phyloP scores from a whole-genome alignment of 2,797 vertebrate species.

The Hoplostethus atlanticus region DNA sequence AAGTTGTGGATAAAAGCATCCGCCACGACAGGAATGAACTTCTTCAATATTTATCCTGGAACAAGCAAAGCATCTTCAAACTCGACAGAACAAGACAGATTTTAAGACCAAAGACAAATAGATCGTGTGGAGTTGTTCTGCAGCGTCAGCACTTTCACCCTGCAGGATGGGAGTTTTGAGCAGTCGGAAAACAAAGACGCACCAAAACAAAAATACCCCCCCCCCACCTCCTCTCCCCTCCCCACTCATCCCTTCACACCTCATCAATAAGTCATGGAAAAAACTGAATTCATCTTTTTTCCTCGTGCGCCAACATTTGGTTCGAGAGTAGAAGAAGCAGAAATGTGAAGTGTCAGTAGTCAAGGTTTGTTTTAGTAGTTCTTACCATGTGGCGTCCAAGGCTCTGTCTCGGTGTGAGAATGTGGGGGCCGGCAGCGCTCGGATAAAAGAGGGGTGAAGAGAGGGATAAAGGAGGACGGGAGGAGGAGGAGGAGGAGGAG shows the following conservation, averaged over 20 bases:
- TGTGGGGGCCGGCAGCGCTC: slow-evolving; percentile 49
- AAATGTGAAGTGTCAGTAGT: background rate
- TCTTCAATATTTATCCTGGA: too few species aligned
- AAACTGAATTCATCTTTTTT: too few species aligned
- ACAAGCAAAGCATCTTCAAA: too few species aligned
- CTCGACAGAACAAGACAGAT: too few species aligned
- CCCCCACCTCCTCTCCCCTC: background rate
- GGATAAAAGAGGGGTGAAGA: slow-evolving; percentile 61
- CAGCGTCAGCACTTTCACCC: too few species aligned
- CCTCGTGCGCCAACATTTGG: too few species aligned
- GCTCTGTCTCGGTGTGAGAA: slow-evolving; percentile 63
- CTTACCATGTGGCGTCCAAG: slow-evolving; percentile 76
- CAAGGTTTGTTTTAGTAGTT: slow-evolving; percentile 20
- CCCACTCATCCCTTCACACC: background rate
- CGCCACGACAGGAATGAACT: too few species aligned
- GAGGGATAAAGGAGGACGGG: slow-evolving; percentile 34
- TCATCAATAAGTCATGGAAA: slow-evolving; percentile 3
- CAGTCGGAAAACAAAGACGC: slow-evolving; percentile 51
- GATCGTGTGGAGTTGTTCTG: too few species aligned
- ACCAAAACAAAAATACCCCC: slow-evolving; percentile 50
- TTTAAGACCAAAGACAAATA: too few species aligned
- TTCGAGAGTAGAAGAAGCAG: background rate
- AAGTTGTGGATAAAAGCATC: too few species aligned
- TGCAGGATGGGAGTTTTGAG: background rate
- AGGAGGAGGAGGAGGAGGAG: background rate